phyloP scores from a whole-genome alignment of 2,113 vertebrate genomes.

The Nesoenas mayeri region DNA sequence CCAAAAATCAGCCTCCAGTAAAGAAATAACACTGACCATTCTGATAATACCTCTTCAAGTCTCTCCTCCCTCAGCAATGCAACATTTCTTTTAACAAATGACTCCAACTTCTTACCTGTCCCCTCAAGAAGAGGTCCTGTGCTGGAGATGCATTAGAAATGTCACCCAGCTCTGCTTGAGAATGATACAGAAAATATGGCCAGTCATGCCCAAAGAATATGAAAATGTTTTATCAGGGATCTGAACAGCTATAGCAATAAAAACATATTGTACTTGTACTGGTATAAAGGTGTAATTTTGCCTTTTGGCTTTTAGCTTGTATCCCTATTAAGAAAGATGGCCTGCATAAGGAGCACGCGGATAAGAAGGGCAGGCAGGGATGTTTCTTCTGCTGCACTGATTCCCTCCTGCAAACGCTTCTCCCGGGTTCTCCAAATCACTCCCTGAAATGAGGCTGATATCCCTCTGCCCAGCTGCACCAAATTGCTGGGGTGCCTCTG shows the following conservation, averaged over 20 bases:
- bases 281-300: background rate
- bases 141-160: background rate
- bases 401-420: background rate
- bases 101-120: background rate
- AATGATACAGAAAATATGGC: background rate
- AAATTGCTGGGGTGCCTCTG: too few species aligned
- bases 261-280: background rate
- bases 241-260: background rate
- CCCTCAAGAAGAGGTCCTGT: background rate
- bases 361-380: background rate
- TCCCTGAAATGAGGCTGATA: background rate
- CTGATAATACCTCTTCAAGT: background rate
- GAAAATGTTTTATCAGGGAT: background rate
- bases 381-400: background rate
- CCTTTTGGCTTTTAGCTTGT: background rate
- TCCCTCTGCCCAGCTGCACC: background rate
- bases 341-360: fast-evolving
- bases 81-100: background rate
- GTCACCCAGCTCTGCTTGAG: background rate
- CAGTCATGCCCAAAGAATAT: background rate
- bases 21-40: background rate
- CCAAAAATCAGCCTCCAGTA: background rate
- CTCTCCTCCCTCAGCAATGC: background rate
- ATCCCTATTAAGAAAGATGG: background rate
- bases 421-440: background rate